Base-by-base conservation (phyloP, 2,113 vertebrate species). In the Calyptommatus sinebrachiatus region DNA sequence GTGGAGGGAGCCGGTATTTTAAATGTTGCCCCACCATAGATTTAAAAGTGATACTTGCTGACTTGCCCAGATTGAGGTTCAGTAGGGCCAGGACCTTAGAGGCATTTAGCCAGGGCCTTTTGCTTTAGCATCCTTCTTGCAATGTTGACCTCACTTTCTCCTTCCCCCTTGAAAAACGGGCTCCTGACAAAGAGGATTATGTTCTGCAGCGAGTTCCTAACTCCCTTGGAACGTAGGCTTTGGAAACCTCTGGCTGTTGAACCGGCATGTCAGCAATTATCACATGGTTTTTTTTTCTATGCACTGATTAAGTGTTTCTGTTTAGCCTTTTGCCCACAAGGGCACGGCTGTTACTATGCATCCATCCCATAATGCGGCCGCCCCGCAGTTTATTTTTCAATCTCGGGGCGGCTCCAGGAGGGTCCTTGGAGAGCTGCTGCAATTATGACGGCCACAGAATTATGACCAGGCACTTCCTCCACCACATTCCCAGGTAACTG, bases 401-500 rank as follows among this genome's bases (percentile, higher is more conserved):
- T 3, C 14, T 1, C 26, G 28, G 79, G 71, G 62, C 63, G 62
- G 46, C 41, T 73, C 29, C 1, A 26, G 24, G 71, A n/a, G 62
- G 62, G 7, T n/a, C 20, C 71, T 26, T 1, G 7, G 8, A 41
- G 21, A n/a, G 53, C 72, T 61, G 21, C 41, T 20, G 62, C 53
- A 67, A 77, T 68, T 68, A 68, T 21, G 11, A 46, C 48, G 61
- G 41, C 21, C 9, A 22, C 12, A 24, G 41, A 46, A 31, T 67
- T 66, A 77, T 67, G 48, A 77, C 16, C 22, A 63, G 46, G n/a
- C 75, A 77, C 31, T 67, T 77, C 76, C 76, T 77, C 76, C 65
- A 66, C 46, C n/a, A n/a, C 74, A 65, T 76, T 76, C 74, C 74
- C 74, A 76, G 74, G 61, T 76, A 76, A 76, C 74, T 48, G 74